Conservation (phyloP, 2,888 invertebrate genomes). For the Osedax frankpressi region DNA sequence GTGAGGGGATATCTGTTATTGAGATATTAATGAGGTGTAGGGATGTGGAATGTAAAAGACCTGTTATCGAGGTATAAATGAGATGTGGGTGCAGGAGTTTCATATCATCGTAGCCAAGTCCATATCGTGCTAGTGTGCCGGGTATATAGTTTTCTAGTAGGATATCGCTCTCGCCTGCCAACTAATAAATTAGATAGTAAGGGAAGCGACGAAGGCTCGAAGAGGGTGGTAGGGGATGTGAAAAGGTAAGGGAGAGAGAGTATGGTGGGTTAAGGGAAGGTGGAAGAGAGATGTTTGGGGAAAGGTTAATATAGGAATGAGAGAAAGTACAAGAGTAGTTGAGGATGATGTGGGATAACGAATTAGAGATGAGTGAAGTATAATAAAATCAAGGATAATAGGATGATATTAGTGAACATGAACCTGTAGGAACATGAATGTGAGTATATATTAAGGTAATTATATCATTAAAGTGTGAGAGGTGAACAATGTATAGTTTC, state of each 20-base stretch:
- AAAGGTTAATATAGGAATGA: background rate
- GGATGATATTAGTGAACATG: too few species aligned
- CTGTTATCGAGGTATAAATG: slow-evolving; percentile 84
- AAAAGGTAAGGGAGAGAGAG: background rate
- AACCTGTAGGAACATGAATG: too few species aligned
- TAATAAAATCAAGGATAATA: too few species aligned
- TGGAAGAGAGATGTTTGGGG: background rate
- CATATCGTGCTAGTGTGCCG: slow-evolving; percentile 63
- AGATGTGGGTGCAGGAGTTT: slow-evolving; percentile 60
- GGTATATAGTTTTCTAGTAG: slow-evolving; percentile 86
- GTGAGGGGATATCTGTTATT: too few species aligned
- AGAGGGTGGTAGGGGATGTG: slow-evolving; percentile 24
- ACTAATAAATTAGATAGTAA: slow-evolving; percentile 48
- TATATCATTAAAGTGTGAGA: too few species aligned
- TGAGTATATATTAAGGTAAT: too few species aligned
- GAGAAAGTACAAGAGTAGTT: background rate
- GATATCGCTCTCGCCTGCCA: slow-evolving; percentile 69
- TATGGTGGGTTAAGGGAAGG: background rate
- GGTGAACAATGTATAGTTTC: too few species aligned
- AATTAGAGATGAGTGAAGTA: too few species aligned
- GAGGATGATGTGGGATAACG: background rate
- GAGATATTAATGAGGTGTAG: too few species aligned
- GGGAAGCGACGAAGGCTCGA: background rate
- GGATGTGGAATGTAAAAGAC: too few species aligned
- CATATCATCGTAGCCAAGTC: slow-evolving; percentile 67